Conservation (phyloP, 2,888 invertebrate genomes). For the Netelia virgata region DNA sequence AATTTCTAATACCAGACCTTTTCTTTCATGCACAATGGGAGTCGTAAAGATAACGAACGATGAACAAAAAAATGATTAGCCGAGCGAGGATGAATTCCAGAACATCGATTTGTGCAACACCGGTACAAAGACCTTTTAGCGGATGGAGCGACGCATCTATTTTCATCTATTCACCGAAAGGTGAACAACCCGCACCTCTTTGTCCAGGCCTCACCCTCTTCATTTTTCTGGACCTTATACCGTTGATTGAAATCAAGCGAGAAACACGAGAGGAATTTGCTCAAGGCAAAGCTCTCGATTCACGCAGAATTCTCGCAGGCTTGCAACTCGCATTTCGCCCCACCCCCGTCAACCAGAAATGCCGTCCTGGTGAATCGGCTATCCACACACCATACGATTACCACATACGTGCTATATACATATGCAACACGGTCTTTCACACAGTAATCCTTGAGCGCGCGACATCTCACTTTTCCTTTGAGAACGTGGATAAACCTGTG, state of each 20-base stretch:
- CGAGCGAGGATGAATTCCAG: too few relatives aligned
- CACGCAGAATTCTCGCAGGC: conserved; percentile 1
- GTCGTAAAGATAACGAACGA: too few relatives aligned
- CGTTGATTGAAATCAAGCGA: background rate
- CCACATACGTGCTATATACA: background rate
- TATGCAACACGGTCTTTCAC: background rate
- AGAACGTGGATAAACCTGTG: conserved; percentile 51
- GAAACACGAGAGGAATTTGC: background rate
- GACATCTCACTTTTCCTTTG: conserved; percentile 38
- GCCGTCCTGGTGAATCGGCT: conserved; percentile 31
- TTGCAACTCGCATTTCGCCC: conserved; percentile 12
- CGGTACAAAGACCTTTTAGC: too few relatives aligned
- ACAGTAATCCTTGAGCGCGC: conserved; percentile 32
- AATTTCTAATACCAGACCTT: too few relatives aligned
- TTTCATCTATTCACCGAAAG: conserved; percentile 38
- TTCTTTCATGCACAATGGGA: too few relatives aligned
- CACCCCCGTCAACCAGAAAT: conserved; percentile 28
- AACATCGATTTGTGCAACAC: too few relatives aligned
- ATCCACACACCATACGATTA: background rate
- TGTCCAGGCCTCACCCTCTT: conserved; percentile 31
- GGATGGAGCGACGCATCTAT: background rate
- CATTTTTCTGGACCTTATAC: background rate
- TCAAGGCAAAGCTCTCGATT: conserved; percentile 21
- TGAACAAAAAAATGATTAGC: too few relatives aligned
- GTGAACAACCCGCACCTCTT: conserved; percentile 26